These are phyloP conservation scores for Phrynocephalus forsythii DNA, from an alignment of 2,797 vertebrate species.

Conservation along the genomic window DNA sequence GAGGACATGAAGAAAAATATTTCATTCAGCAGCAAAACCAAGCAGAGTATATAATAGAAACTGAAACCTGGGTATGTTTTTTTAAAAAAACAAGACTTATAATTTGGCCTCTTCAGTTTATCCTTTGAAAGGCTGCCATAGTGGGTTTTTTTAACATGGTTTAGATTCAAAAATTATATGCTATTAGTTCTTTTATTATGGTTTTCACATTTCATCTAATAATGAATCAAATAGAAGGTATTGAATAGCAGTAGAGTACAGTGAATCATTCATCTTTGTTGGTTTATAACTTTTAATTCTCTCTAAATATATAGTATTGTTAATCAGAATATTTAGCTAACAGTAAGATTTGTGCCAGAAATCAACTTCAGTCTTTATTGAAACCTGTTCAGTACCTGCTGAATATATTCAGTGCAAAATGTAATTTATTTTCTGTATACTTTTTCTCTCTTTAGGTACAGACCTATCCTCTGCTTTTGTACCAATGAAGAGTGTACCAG, in stretches of 20 bases:
- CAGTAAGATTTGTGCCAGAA: slow-evolving; percentile 1
- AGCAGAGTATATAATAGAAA: neutral
- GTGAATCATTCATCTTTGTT: neutral
- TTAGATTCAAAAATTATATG: neutral
- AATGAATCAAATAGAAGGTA: neutral
- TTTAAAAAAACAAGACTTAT: neutral
- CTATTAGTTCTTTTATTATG: neutral
- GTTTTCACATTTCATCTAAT: neutral
- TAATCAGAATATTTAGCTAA: neutral
- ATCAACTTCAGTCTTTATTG: slow-evolving; percentile 12
- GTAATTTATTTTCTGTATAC: neutral
- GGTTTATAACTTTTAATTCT: neutral
- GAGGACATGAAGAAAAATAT: neutral
- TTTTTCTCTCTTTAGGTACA: slow-evolving; percentile 72
- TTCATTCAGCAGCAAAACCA: neutral
- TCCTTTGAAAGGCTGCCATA: neutral
- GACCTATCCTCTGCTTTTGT: slow-evolving; percentile 81
- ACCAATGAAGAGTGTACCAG: slow-evolving; percentile 66
- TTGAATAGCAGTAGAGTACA: neutral
- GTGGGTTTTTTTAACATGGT: neutral
- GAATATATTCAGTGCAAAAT: slow-evolving; percentile 12
- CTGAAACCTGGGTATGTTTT: neutral
- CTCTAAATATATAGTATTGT: neutral
- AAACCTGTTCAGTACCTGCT: neutral
- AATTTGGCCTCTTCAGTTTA: neutral